Base-by-base conservation (phyloP, 2,888 invertebrate genomes). In the Deilephila elpenor region DNA sequence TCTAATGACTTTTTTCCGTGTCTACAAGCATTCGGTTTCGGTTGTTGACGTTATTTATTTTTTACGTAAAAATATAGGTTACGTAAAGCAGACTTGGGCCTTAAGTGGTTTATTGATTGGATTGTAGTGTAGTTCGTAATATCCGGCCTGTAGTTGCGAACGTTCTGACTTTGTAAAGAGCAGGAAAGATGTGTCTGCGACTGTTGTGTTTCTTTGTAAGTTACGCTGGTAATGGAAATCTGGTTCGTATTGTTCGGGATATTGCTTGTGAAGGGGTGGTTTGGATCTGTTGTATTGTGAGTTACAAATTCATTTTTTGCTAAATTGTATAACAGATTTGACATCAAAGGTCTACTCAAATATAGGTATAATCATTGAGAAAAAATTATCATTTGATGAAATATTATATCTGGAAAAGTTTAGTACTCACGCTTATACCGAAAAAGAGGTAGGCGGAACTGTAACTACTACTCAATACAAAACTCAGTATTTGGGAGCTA, bases 1-100 rank as follows among this genome's bases (percentile, higher is more conserved):
- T 32, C 76, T 88, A 88, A 89, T 85, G 86, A 85, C 84, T 78
- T 80, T 82, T 82, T 88, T 79, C 77, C 88, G 88, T 88, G 88
- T 80, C 79, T 73, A 70, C 72, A 78, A 77, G 78, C 83, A 78
- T 78, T 86, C 79, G 75, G 78, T 77, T 80, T 80, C 74, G 78
- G 74, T 77, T 75, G 76, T 80, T 77, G 74, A 73, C 75, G 73
- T 79, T 79, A 74, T 83, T 83, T 83, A 81, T 82, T 75, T 78
- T 76, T 78, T 74, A 78, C 70, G 76, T 75, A 73, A 73, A 78
- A 76, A 75, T 71, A 64, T 67, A 59, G 53, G 71, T 74, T 61
- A 76, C 44, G 71, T 71, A 73, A 59, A 67, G 29, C 67, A 37
- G 64, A 59, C 25, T 64, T 71, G 29, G 56, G 29, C 14, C 67